Conservation (phyloP, 2,113 vertebrate genomes). For the Pelobates fuscus region DNA sequence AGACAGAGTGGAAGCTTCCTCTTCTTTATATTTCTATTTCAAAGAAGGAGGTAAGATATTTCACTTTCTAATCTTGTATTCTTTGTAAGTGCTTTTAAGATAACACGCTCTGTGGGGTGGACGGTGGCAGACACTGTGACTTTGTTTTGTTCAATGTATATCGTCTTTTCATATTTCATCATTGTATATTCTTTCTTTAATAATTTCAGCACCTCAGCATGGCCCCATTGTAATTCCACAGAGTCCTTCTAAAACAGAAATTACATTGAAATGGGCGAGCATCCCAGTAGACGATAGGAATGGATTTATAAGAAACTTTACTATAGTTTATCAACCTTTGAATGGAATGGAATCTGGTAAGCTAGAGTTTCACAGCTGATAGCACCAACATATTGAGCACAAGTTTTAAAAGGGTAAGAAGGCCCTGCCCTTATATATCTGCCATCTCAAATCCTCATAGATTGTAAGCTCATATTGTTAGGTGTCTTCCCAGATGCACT, state of each 20-base stretch:
- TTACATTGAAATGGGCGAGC: constrained; percentile 65
- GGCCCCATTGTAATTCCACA: constrained; percentile 58
- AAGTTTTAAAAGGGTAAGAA: too few relatives aligned
- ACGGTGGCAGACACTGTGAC: not conserved
- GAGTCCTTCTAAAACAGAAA: constrained; percentile 59
- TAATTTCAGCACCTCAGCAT: constrained; percentile 59
- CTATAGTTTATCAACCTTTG: constrained; percentile 67
- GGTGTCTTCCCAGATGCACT: too few relatives aligned
- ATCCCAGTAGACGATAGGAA: constrained; percentile 61
- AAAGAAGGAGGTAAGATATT: constrained; percentile 61
- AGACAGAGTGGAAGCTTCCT: constrained; percentile 54
- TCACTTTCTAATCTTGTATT: not conserved
- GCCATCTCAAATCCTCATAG: too few relatives aligned
- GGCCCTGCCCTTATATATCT: too few relatives aligned
- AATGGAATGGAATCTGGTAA: constrained; percentile 64
- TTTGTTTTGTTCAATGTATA: too few relatives aligned
- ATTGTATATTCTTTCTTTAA: not conserved
- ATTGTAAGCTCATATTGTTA: too few relatives aligned
- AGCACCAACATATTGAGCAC: too few relatives aligned
- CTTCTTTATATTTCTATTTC: constrained; percentile 57
- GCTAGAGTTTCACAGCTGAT: too few relatives aligned
- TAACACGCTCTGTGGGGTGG: not conserved
- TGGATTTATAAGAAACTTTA: constrained; percentile 72
- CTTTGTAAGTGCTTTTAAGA: not conserved
- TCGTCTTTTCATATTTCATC: not conserved